Conservation (phyloP, 2,888 invertebrate species). For the Limnephilus auricula region DNA sequence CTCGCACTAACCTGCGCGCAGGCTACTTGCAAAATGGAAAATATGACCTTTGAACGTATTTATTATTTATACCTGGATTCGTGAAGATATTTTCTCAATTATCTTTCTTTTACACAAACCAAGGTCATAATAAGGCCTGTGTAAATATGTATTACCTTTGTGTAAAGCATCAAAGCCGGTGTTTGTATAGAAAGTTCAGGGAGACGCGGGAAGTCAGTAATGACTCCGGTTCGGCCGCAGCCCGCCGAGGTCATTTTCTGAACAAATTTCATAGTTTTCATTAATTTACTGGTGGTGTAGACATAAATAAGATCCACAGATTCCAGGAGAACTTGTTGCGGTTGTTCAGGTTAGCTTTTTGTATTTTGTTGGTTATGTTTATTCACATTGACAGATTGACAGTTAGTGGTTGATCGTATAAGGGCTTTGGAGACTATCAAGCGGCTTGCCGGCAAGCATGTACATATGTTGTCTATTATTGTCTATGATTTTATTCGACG, state of each 20-base stretch:
- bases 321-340: neutral
- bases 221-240: conserved; percentile 82
- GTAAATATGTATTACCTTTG: conserved; percentile 78
- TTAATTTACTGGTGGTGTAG: neutral
- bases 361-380: neutral
- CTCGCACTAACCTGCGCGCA: too few relatives aligned
- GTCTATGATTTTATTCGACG: too few relatives aligned
- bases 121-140: neutral
- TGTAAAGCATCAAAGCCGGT: conserved; percentile 86
- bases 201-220: conserved; percentile 79
- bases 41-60: too few relatives aligned
- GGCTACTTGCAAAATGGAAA: too few relatives aligned
- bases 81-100: too few relatives aligned
- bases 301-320: neutral
- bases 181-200: conserved; percentile 82
- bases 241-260: conserved; percentile 79
- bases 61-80: too few relatives aligned
- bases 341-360: neutral
- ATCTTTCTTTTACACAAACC: neutral
- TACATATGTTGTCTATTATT: too few relatives aligned
- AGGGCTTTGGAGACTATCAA: too few relatives aligned
- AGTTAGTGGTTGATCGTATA: too few relatives aligned
- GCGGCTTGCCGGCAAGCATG: too few relatives aligned
- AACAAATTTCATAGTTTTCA: conserved; percentile 83
- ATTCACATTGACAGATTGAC: neutral